Conservation (phyloP, 1,140 invertebrate genomes). For the Drosophila obscura region DNA sequence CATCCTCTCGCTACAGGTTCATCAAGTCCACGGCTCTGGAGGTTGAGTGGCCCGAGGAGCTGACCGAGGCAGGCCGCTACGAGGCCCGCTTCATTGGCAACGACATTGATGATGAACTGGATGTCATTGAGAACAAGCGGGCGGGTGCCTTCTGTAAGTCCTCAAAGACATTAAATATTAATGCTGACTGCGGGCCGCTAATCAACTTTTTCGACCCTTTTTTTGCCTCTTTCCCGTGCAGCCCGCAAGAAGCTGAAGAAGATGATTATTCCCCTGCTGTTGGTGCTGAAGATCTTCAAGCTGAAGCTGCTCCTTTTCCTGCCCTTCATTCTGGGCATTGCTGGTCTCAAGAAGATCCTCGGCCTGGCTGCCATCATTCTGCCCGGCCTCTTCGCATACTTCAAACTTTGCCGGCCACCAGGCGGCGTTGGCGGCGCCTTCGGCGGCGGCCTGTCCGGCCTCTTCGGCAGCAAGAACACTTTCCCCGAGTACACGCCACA, state of each 20-base stretch:
- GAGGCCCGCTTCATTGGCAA: slow-evolving; percentile 90
- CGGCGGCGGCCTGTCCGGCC: slow-evolving; percentile 67
- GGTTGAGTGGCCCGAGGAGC: slow-evolving; percentile 88
- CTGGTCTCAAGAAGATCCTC: slow-evolving; percentile 92
- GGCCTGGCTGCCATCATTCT: slow-evolving; percentile 90
- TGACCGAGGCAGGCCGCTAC: slow-evolving; percentile 89
- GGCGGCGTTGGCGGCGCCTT: slow-evolving; percentile 65
- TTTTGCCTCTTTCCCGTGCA: slow-evolving; percentile 68
- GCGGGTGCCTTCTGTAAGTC: slow-evolving; percentile 89
- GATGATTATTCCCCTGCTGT: slow-evolving; percentile 91
- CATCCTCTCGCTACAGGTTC: slow-evolving; percentile 85
- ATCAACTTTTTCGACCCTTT: not conserved
- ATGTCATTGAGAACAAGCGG: slow-evolving; percentile 91
- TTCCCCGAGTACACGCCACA: slow-evolving; percentile 87
- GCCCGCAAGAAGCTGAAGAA: slow-evolving; percentile 91
- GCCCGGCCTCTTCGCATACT: slow-evolving; percentile 91
- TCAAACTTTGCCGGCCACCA: slow-evolving; percentile 89
- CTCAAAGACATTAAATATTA: not conserved
- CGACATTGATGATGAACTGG: slow-evolving; percentile 92
- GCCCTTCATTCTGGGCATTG: slow-evolving; percentile 91
- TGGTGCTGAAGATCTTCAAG: slow-evolving; percentile 93
- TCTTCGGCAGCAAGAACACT: slow-evolving; percentile 77
- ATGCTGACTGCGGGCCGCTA: not conserved
- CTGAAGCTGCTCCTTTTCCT: slow-evolving; percentile 91
- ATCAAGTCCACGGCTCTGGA: slow-evolving; percentile 91